A percentile compares a stretch with the other conserved stretches of the same genome.
Conservation (phyloP, 2,888 invertebrate species). For the Sinodicranocentrus sp. region DNA sequence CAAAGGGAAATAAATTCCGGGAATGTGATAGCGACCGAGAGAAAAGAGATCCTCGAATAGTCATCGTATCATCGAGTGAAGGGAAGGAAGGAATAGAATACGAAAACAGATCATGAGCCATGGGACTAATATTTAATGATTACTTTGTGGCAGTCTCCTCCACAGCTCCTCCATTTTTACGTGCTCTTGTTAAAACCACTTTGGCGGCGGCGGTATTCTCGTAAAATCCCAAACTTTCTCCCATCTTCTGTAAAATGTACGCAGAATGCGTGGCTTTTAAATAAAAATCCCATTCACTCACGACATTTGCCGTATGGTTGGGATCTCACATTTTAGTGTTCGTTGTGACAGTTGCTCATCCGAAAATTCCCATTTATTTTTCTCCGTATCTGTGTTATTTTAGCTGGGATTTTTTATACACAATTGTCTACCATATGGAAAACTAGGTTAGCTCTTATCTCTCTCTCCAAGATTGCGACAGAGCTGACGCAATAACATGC, state of each 20-base stretch:
- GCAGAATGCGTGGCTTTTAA: no score
- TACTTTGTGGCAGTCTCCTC: conserved; percentile 57
- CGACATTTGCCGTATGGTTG: no score
- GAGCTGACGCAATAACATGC: no score
- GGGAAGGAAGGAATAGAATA: conserved; percentile 62
- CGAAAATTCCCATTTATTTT: no score
- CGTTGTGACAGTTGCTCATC: no score
- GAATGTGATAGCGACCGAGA: neutral
- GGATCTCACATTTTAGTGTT: no score
- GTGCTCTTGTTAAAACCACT: conserved; percentile 3
- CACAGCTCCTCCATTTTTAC: conserved; percentile 16
- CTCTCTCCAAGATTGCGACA: no score
- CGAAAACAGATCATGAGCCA: conserved; percentile 63
- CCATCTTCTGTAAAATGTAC: neutral
- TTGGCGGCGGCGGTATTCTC: conserved; percentile 25
- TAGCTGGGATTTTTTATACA: no score
- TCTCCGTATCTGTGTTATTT: no score
- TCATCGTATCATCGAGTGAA: conserved; percentile 29
- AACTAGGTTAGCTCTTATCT: no score
- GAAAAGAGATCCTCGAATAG: conserved; percentile 4
- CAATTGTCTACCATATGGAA: no score
- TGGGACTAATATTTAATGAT: conserved; percentile 72
- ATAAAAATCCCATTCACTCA: no score
- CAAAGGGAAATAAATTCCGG: neutral
- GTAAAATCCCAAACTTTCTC: conserved; percentile 4